Conservation (phyloP, 2,113 vertebrate species). For the Tiliqua scincoides region DNA sequence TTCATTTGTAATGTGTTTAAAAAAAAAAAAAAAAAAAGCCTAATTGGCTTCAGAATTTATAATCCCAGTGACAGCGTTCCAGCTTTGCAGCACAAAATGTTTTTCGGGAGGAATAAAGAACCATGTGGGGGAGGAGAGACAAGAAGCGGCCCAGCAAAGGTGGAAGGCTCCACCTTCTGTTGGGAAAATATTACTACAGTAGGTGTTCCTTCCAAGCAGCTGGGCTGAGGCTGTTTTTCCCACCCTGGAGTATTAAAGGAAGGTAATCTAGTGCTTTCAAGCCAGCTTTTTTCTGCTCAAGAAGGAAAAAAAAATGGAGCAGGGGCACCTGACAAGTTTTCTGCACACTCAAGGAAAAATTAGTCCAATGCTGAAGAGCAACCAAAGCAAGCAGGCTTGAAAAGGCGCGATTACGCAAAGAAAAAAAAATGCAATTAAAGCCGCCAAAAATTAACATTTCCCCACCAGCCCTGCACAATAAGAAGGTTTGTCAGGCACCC, state of each 20-base stretch:
- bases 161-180: conserved; percentile 74
- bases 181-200: conserved; percentile 55
- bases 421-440: conserved; percentile 51
- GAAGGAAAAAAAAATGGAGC: too few relatives aligned
- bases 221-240: not conserved
- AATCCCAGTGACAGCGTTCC: conserved; percentile 60
- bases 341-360: conserved; percentile 58
- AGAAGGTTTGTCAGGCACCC: conserved; percentile 75
- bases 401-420: conserved; percentile 69
- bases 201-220: not conserved
- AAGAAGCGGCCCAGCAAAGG: conserved; percentile 49
- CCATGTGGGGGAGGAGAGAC: not conserved
- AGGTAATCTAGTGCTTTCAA: conserved; percentile 10
- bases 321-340: conserved; percentile 40
- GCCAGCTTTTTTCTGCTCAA: not conserved
- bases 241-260: not conserved
- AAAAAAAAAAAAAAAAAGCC: too few relatives aligned
- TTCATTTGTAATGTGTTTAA: conserved; percentile 62
- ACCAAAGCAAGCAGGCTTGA: conserved; percentile 55
- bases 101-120: conserved; percentile 28
- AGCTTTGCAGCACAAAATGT: conserved; percentile 24
- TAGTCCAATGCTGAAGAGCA: conserved; percentile 56
- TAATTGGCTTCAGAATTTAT: conserved; percentile 73
- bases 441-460: conserved; percentile 52
- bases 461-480: conserved; percentile 71